Base-by-base conservation (phyloP, 2,113 vertebrate genomes). In the Clupea harengus region DNA sequence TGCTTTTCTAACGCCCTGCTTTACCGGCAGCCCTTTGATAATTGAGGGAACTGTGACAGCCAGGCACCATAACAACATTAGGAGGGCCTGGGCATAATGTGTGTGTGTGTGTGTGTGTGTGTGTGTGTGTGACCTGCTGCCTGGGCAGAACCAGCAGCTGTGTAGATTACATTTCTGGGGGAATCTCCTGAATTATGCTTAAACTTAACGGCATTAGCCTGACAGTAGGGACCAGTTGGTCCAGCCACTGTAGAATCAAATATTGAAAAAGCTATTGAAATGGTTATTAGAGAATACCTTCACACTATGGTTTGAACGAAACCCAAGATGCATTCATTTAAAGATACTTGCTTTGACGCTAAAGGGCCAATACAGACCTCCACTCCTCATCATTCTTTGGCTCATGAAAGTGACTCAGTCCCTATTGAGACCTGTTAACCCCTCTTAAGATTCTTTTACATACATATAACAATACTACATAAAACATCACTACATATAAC, bases 11-110 rank as follows among this genome's bases (percentile, higher is more conserved):
- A 78, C 72, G 72, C 28, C 64, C n/a, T 78, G 72, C 13, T 39
- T 32, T 39, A 78, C 28, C 17, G 13, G 72, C 72, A 39, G 32
- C 72, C 4, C 72, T 75, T 39, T 78, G 72, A 15, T 15, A 15
- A 32, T 32, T 15, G 72, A 44, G 32, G 15, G 13, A 32, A 13
- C 28, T 13, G 28, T 78, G 10, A 17, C 28, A 78, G 28, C 32
- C 72, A 78, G 72, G 72, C n/a, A 67, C 45, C 57, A 32, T 50
- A 47, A 45, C 52, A 54, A 83, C 49, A 20, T 83, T 39, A 39
- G 49, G 44, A 57, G 32, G 6, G 6, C 82, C 50, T 49, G 32
- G 64, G 82, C 13, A 13, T n/a, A n/a, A n/a, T n/a, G n/a, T n/a
- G n/a, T n/a, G n/a, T n/a, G n/a, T n/a, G n/a, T n/a, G n/a, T n/a